Base-by-base conservation (phyloP, 1,140 invertebrate genomes). In the Papilio helenus region DNA sequence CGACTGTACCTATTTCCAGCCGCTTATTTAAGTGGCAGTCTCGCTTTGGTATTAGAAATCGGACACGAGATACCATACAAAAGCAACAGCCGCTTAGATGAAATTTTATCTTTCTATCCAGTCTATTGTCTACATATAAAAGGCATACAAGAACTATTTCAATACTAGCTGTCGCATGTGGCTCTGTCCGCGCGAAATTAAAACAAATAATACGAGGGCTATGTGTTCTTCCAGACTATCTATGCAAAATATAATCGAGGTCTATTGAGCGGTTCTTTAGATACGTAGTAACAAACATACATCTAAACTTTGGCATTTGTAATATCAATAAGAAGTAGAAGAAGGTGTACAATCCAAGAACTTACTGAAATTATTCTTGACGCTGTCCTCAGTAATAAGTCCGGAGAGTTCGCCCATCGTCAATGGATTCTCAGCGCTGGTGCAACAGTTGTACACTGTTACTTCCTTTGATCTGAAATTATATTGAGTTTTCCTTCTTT, bases 381-480 rank as follows among this genome's bases (percentile, higher is more conserved):
- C 12, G 49, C 79, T 34, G 2, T 81, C 44, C 2, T 76, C 16
- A 23, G 68, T 72, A 3, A 74, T 55, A 0, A 80, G 55, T 14
- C 18, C 23, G 18, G 65, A 2, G 0, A 86, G 29, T 16, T 78
- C 16, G 12, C n/a, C 16, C 20, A 82, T 44, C 18, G 49, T 81
- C 34, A 87, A 61, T 5, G 86, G 86, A 79, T 87, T 87, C 46
- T 58, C 79, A 23, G 58, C 77, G 20, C 86, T 87, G 5, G 83
- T 83, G 39, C 83, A 82, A 29, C 77, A 81, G 29, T 87, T 87
- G 65, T 84, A 86, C 0, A 87, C 79, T 20, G 49, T 5, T 5
- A 86, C 72, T 26, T 79, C 79, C 10, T 84, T 68, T 51, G 76
- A 44, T 12, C 86, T 87, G 79, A 51, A 87, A 84, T n/a, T 46